Base-by-base conservation (phyloP, 2,113 vertebrate species). In the Loxodonta africana region DNA sequence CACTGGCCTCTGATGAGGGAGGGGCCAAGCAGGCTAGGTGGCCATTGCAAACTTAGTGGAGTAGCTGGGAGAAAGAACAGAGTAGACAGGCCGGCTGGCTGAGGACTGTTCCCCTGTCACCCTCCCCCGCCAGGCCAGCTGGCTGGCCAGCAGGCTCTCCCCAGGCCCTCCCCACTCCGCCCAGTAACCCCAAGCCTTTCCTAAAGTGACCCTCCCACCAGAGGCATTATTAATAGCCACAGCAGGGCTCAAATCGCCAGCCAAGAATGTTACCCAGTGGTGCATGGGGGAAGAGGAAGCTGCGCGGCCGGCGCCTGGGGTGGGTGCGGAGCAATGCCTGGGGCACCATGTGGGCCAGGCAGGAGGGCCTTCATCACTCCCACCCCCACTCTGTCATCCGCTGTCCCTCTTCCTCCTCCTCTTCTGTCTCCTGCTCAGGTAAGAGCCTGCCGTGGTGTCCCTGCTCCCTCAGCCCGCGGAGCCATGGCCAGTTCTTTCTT, bases 341-440 rank as follows among this genome's bases (percentile, higher is more conserved):
- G 20, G 89, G 84, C 51, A 33, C 90, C 88, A 99, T 99, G 99
- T 98, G 99, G 99, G 98, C 97, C 95, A 91, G 95, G 74, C 96
- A 97, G 76, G 88, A 95, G 93, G 95, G 93, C 95, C 12, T 88
- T 62, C 46, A 6, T 86, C 77, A 69, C 84, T 60, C 95, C 63
- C 94, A 92, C 78, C 73, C 97, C 77, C 86, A 80, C 0, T 3
- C 96, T 0, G 21, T 92, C 4, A 26, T 97, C 77, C 77, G 96
- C 41, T 97, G 87, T 44, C 98, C 97, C 0, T 97, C 33, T 84
- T 98, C 98, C 80, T 98, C 98, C 18, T 98, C 98, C 93, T 98
- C 98, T 0, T 98, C 98, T 0, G 96, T 98, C 85, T 98, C 98
- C 0, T 98, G 86, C 97, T 98, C 98, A 97, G 99, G 98, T 99